Conservation (phyloP, 2,113 vertebrate genomes). For the Tragelaphus scriptus region DNA sequence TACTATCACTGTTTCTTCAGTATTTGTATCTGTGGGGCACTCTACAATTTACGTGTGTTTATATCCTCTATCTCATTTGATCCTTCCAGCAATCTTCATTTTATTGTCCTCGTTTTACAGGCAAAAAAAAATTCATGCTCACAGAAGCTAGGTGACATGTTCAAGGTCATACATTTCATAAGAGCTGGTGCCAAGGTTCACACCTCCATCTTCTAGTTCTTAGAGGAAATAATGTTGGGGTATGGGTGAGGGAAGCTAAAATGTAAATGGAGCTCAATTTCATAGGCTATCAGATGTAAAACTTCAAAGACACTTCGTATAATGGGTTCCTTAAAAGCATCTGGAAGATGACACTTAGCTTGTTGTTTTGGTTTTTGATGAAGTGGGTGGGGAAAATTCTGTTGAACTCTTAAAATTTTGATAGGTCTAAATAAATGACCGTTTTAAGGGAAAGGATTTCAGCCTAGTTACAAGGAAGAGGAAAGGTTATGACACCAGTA, state of each 20-base stretch:
- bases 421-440: slow-evolving; percentile 17
- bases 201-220: neutral
- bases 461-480: neutral
- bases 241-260: neutral
- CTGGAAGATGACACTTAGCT: neutral
- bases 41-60: slow-evolving; percentile 4
- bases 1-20: neutral
- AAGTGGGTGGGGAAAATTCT: neutral
- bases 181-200: neutral
- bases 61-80: neutral
- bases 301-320: neutral
- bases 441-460: neutral
- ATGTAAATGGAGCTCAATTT: neutral
- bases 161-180: neutral
- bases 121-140: neutral
- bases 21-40: neutral
- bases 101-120: neutral
- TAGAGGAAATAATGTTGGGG: neutral
- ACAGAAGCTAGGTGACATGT: neutral
- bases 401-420: neutral
- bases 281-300: neutral
- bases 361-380: slow-evolving; percentile 15
- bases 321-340: slow-evolving; percentile 2
- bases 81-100: neutral
- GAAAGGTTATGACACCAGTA: neutral